Conservation (phyloP, 2,888 invertebrate genomes). For the Cepaea hortensis region DNA sequence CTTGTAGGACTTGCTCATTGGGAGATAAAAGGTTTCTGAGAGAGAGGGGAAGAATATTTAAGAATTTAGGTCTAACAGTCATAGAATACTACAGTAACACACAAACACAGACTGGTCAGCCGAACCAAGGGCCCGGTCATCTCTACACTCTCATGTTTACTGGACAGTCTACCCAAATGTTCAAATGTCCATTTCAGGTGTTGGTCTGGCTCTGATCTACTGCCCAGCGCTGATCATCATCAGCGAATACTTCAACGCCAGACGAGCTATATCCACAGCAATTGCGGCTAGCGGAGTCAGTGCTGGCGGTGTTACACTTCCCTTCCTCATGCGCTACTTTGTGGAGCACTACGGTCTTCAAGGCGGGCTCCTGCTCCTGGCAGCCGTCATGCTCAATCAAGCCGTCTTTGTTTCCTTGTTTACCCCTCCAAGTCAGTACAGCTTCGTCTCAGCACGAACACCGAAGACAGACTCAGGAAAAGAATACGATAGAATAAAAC, state of each 20-base stretch:
- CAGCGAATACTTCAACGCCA: constrained; percentile 53
- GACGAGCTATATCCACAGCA: constrained; percentile 54
- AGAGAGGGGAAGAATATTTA: not conserved
- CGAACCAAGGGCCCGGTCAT: too few species aligned
- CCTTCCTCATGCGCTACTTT: constrained; percentile 50
- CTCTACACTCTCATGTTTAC: too few species aligned
- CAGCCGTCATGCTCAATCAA: constrained; percentile 51
- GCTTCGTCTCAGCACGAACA: not conserved
- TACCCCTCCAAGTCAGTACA: constrained; percentile 13
- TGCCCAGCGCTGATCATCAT: constrained; percentile 51
- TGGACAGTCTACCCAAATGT: too few species aligned
- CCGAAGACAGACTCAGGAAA: not conserved
- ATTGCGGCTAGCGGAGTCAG: constrained; percentile 51
- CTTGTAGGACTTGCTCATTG: too few species aligned
- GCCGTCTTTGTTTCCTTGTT: constrained; percentile 37
- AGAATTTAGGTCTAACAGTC: too few species aligned
- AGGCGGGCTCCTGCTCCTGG: constrained; percentile 53
- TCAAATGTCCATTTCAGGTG: constrained; percentile 44
- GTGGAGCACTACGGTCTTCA: constrained; percentile 50
- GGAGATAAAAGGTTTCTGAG: not conserved
- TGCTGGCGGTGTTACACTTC: constrained; percentile 52
- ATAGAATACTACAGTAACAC: too few species aligned
- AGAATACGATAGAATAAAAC: not conserved
- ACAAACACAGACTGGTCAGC: too few species aligned
- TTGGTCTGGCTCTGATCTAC: constrained; percentile 45